Base-by-base conservation (phyloP, 2,888 invertebrate species). In the Cantharis lateralis region DNA sequence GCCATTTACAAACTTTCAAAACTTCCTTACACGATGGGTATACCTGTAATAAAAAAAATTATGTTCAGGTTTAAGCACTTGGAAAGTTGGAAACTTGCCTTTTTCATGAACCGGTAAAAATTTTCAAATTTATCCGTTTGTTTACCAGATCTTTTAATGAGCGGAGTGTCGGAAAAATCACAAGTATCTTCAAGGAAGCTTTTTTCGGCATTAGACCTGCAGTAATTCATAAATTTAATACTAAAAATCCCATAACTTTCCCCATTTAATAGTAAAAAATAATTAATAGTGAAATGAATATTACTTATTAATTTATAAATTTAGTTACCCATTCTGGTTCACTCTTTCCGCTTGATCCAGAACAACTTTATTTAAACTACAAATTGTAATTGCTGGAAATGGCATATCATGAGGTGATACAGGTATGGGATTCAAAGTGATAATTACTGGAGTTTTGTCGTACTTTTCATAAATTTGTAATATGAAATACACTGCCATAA, bases 301-400 rank as follows among this genome's bases (percentile, higher is more conserved):
- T n/a, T n/a, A n/a, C n/a, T n/a, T n/a, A n/a, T n/a, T n/a, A n/a
- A n/a, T n/a, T n/a, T n/a, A n/a, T n/a, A n/a, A n/a, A n/a, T n/a
- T n/a, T n/a, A n/a, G 3, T 24, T 82, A 88, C 88, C 87, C 88
- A 18, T 84, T 83, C 62, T 80, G 81, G 20, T 82, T 81, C 68
- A 91, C 90, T 68, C 89, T 88, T 79, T 89, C 88, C 2, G 92
- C 93, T 75, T 91, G 92, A 18, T 89, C 90, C 79, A 90, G 92
- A 82, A 93, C 92, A 0, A 93, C 95, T 85, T 95, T 94, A 86
- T 96, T 96, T 86, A 95, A 93, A 85, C 95, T 96, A 86, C 96
- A 96, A 78, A 96, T 91, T 0, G 96, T 96, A 1, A 96, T 89
- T 0, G 95, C 94, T 0, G 96, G 96, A 87, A 96, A 96, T 0